Conservation (phyloP, 2,888 invertebrate species). For the Drosophila heteroneura region DNA sequence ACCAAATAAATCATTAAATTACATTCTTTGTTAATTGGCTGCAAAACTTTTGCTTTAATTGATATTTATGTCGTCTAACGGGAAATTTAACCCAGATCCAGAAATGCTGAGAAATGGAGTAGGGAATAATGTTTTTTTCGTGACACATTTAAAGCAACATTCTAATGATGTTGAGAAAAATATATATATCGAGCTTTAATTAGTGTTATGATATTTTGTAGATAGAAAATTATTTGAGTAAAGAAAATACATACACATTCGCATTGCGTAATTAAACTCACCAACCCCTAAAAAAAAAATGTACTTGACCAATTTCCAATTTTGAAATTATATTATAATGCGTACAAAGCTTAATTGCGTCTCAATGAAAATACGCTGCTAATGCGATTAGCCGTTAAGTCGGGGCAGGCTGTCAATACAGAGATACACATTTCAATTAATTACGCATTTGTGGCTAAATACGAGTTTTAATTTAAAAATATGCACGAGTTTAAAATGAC, state of each 20-base stretch:
- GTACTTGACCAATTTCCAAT: background rate
- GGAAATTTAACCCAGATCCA: slow-evolving; percentile 4
- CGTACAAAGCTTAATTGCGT: slow-evolving; percentile 49
- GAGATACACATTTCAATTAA: slow-evolving; percentile 66
- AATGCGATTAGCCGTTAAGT: slow-evolving; percentile 64
- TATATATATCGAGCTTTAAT: background rate
- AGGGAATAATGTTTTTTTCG: background rate
- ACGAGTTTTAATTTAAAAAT: slow-evolving; percentile 65
- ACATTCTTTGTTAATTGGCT: slow-evolving; percentile 50
- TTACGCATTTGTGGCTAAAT: slow-evolving; percentile 61
- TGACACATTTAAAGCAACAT: background rate
- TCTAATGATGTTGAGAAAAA: too few species aligned
- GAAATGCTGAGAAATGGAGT: slow-evolving; percentile 1
- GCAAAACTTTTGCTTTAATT: slow-evolving; percentile 57
- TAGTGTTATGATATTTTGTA: background rate
- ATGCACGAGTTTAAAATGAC: slow-evolving; percentile 47
- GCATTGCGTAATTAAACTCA: background rate
- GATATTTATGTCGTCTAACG: slow-evolving; percentile 57
- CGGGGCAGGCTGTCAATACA: slow-evolving; percentile 18
- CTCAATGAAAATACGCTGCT: slow-evolving; percentile 41
- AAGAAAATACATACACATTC: too few species aligned
- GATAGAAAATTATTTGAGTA: too few species aligned
- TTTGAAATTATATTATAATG: slow-evolving; percentile 56
- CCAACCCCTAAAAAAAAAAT: background rate
- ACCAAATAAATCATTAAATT: slow-evolving; percentile 46